Evolutionary conservation across 2,888 invertebrate species (phyloP).

Genomic region (Lordiphosa fenestrarum): DNA sequence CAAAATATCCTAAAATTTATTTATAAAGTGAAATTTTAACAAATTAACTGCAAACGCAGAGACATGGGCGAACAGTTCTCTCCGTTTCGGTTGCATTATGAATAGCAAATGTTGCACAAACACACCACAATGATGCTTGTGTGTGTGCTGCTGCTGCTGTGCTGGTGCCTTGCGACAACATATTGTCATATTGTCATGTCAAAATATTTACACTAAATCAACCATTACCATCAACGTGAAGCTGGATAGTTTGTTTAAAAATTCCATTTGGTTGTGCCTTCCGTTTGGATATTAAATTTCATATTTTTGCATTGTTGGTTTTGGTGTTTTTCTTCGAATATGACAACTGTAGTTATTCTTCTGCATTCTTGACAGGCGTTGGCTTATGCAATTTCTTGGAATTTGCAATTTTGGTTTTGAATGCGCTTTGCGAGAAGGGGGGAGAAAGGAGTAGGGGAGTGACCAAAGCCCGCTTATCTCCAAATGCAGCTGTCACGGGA

Average conservation of each 20-base stretch:
- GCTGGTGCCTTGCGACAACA: constrained; percentile 35
- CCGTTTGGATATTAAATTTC: constrained; percentile 53
- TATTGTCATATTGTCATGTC: constrained; percentile 63
- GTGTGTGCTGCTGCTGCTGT: neutral
- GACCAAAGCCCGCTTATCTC: constrained; percentile 42
- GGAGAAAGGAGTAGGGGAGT: neutral
- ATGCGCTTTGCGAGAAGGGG: neutral
- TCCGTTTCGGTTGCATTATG: constrained; percentile 34
- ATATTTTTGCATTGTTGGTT: constrained; percentile 44
- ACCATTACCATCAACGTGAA: constrained; percentile 22
- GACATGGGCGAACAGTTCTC: constrained; percentile 48
- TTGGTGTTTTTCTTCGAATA: constrained; percentile 35
- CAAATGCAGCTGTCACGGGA: constrained; percentile 36
- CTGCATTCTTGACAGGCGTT: constrained; percentile 29
- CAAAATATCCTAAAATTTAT: constrained; percentile 40
- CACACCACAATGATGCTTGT: constrained; percentile 28
- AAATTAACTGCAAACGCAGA: constrained; percentile 64
- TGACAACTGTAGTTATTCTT: constrained; percentile 42
- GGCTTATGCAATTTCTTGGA: constrained; percentile 28
- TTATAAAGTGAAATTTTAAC: constrained; percentile 66
- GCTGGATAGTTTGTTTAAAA: constrained; percentile 51
- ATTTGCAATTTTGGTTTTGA: constrained; percentile 32
- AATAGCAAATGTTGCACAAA: constrained; percentile 46
- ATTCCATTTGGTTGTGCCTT: constrained; percentile 48
- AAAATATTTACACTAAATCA: constrained; percentile 66